phyloP scores from a whole-genome alignment of 1,140 invertebrate genomes.

The Drosophila pandora region DNA sequence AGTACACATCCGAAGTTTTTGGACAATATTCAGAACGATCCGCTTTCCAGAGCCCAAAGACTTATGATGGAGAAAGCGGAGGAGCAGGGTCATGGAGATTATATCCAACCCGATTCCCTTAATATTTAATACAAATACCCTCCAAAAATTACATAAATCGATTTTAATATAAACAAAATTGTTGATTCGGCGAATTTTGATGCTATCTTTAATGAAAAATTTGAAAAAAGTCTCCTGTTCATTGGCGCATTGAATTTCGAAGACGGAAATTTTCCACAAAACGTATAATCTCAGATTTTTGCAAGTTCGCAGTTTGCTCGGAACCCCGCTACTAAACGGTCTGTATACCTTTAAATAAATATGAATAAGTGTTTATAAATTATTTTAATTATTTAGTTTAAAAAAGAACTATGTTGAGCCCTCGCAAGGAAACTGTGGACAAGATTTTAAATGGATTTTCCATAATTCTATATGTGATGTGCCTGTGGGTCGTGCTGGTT shows the following conservation, averaged over 20 bases:
- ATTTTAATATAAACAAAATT: not conserved
- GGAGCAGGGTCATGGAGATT: not conserved
- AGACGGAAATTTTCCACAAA: not conserved
- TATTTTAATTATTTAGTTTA: not conserved
- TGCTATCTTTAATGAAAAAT: not conserved
- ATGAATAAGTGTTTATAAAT: not conserved
- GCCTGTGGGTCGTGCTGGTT: not conserved
- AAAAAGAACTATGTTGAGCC: not conserved
- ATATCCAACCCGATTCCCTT: not conserved
- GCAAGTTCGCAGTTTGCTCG: slow-evolving; percentile 1
- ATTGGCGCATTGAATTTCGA: not conserved
- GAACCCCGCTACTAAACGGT: not conserved
- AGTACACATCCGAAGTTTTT: not conserved
- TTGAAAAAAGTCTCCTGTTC: not conserved
- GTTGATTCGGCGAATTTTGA: not conserved
- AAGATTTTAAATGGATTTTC: not conserved
- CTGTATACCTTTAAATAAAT: not conserved
- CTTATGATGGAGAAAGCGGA: not conserved
- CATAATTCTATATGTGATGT: not conserved
- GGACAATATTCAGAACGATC: not conserved
- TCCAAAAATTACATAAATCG: not conserved
- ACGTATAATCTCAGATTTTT: not conserved
- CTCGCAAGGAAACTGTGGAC: not conserved
- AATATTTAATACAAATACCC: too few relatives aligned
- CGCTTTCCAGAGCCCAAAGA: not conserved